Evolutionary conservation across 2,888 invertebrate genomes (phyloP).

Genomic region (Elmis aenea): DNA sequence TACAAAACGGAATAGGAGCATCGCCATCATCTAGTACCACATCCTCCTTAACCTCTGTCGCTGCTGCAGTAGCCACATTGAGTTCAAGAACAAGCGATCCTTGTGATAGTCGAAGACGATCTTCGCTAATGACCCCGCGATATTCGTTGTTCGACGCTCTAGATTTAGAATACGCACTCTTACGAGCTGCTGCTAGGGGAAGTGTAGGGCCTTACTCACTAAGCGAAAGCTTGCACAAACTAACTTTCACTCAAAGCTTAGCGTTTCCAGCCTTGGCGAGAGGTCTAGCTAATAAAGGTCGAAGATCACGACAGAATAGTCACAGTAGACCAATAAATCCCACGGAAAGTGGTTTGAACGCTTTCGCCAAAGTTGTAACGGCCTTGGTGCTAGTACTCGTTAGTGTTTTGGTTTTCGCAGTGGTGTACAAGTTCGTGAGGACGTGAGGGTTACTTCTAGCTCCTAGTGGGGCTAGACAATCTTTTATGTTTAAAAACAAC

Average conservation of each 20-base stretch:
- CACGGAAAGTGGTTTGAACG: slow-evolving; percentile 61
- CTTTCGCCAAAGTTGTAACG: slow-evolving; percentile 67
- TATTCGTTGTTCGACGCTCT: slow-evolving; percentile 68
- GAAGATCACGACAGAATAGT: slow-evolving; percentile 49
- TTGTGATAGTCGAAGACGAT: slow-evolving; percentile 49
- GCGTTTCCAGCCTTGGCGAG: slow-evolving; percentile 68
- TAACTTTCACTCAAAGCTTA: slow-evolving; percentile 68
- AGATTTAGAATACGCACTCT: slow-evolving; percentile 64
- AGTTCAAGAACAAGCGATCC: slow-evolving; percentile 41
- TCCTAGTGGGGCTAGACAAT: slow-evolving; percentile 45
- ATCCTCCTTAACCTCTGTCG: slow-evolving; percentile 54
- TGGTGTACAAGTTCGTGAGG: slow-evolving; percentile 68
- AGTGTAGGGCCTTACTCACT: slow-evolving; percentile 68
- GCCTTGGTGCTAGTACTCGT: slow-evolving; percentile 64
- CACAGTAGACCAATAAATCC: slow-evolving; percentile 55
- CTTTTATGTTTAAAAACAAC: slow-evolving; percentile 7
- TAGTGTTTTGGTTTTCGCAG: slow-evolving; percentile 66
- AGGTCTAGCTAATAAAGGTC: slow-evolving; percentile 60
- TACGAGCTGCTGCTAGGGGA: slow-evolving; percentile 64
- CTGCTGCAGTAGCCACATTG: slow-evolving; percentile 36
- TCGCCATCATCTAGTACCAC: slow-evolving; percentile 55
- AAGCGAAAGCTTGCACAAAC: slow-evolving; percentile 66
- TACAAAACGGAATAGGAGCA: slow-evolving; percentile 34
- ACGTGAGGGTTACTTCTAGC: slow-evolving; percentile 75
- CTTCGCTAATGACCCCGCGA: slow-evolving; percentile 56